Evolutionary conservation across 2,113 vertebrate genomes (phyloP).

Genomic region (Agelaius phoeniceus): DNA sequence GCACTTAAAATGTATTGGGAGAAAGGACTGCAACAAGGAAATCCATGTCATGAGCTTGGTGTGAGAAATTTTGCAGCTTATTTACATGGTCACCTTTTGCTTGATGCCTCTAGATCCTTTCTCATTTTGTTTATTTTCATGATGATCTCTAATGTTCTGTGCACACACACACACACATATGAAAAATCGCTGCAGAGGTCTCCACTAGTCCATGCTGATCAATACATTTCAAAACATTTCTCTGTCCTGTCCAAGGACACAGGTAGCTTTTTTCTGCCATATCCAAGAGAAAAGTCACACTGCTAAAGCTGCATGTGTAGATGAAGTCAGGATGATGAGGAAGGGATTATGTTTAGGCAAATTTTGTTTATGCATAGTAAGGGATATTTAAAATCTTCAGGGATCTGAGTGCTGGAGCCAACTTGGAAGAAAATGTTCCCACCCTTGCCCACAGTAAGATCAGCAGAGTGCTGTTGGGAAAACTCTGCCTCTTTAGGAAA

Average conservation of each 20-base stretch:
- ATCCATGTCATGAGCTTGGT: not conserved
- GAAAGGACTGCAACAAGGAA: not conserved
- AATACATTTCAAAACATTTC: not conserved
- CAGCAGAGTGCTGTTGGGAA: not conserved
- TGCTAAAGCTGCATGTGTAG: not conserved
- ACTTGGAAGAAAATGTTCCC: not conserved
- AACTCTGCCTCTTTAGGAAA: not conserved
- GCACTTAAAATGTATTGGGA: not conserved
- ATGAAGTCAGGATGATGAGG: not conserved
- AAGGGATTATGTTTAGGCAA: not conserved
- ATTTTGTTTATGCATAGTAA: not conserved
- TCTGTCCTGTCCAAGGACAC: not conserved
- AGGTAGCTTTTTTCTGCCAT: not conserved
- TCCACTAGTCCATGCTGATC: not conserved
- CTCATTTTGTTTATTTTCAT: not conserved
- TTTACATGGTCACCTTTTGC: not conserved
- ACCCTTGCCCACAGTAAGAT: not conserved
- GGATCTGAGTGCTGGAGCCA: not conserved
- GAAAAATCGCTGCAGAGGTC: not conserved
- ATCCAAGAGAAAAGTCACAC: not conserved
- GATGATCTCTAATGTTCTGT: not conserved
- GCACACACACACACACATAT: not conserved
- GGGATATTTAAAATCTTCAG: conserved; percentile 8
- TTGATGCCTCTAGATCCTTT: not conserved
- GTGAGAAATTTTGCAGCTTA: not conserved